Base-by-base conservation (phyloP, 2,888 invertebrate genomes). In the Xiphydria camelus region DNA sequence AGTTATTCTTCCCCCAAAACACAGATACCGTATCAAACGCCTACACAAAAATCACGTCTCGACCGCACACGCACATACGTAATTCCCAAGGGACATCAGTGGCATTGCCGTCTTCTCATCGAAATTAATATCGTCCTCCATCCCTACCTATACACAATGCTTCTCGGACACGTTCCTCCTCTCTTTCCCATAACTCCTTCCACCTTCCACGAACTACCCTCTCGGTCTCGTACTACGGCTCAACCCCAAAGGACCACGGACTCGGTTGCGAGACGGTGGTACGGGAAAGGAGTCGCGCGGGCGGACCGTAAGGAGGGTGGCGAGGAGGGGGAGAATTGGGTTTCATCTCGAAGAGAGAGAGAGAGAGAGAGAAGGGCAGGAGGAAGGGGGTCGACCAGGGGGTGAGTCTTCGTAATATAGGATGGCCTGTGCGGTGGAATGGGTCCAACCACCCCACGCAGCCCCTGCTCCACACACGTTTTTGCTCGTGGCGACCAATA, bases 261-360 rank as follows among this genome's bases (percentile, higher is more conserved):
- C 59, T 61, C 56, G 29, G n/a, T n/a, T 6, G 23, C 23, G n/a
- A 23, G 23, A n/a, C 7, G 23, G 23, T 23, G 7, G 23, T n/a
- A 10, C n/a, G 22, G 29, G 19, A 26, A 51, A 44, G 42, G 39
- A 39, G 54, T 47, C 41, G 39, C 55, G 59, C 56, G 57, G 57
- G 54, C 48, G 55, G 53, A 51, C 49, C 49, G 47, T 57, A 58
- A 52, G 39, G 50, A 49, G 53, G 55, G 56, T 44, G 37, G 49
- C 22, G 53, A 47, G 47, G 45, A 26, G 29, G 33, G 39, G 36
- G 47, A 42, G 43, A 37, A 21, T 73, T 70, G 70, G 64, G 71
- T 73, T 73, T 72, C 73, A 73, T 73, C 70, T 73, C 69, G 69
- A 64, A 65, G 68, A 65, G 53, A 54, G 49, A 50, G 57, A 54